Base-by-base conservation (phyloP, 2,113 vertebrate genomes). In the Dicrurus megarhynchus region DNA sequence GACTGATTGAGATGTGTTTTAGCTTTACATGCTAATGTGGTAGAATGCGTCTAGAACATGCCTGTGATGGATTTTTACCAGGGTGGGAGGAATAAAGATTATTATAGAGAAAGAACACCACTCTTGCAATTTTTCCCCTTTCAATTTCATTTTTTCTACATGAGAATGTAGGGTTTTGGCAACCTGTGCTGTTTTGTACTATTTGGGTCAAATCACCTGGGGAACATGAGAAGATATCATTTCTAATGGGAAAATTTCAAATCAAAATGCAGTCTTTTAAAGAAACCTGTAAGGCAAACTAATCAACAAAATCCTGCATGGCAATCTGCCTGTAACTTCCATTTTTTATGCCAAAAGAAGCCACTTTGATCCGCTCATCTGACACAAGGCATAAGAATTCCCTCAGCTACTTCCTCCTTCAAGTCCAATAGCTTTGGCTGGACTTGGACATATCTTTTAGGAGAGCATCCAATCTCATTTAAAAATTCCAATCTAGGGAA, bases 341-440 rank as follows among this genome's bases (percentile, higher is more conserved):
- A 37, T 44, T 80, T 90, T 41, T 55, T 39, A 53, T 3, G 41
- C 59, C 85, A 90, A 18, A 80, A 90, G 75, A 42, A 94, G 67
- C 35, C 84, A 68, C 65, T 87, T 71, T 41, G 53, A 93, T 89
- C 50, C 27, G 28, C 37, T 8, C 0, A 6, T 73, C 70, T 90
- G 57, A 93, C 87, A 94, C 65, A 91, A 93, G 53, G 28, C 79
- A 22, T 83, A 69, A 71, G 88, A 96, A 96, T 84, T 93, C 81
- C 87, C 17, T 13, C 37, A 41, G 50, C 68, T 88, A 67, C 79
- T 85, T 93, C 88, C 75, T 90, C 39, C 73, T 89, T 55, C 80
- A 33, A 60, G 75, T 16, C 76, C 91, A 96, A 95, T 10, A 59
- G 33, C 55, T 83, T 49, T 37, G 71, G 63, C 47, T 53, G 42